Evolutionary conservation across 2,888 invertebrate genomes (phyloP).

Genomic region (Drosophila hawaiiensis): DNA sequence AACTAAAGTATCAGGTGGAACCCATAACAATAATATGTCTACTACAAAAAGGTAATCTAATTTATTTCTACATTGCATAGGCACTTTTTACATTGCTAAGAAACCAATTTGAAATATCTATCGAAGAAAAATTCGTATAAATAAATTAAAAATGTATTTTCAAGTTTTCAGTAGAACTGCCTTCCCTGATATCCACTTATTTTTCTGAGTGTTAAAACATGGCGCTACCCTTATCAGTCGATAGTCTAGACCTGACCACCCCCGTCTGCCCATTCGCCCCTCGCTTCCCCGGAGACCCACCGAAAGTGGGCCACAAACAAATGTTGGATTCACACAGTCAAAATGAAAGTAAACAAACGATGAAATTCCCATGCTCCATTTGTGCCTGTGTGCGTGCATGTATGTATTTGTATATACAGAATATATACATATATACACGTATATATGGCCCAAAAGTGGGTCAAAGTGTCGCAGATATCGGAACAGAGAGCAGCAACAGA

Average conservation of each 20-base stretch:
- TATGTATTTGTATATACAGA: conserved; percentile 6
- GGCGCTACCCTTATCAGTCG: conserved; percentile 38
- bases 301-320: conserved; percentile 47
- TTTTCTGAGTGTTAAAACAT: conserved; percentile 10
- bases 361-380: conserved; percentile 41
- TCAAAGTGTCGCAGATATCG: conserved; percentile 37
- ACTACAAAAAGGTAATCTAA: neutral
- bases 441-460: conserved; percentile 46
- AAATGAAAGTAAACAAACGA: conserved; percentile 59
- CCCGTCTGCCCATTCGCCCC: no score
- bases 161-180: neutral
- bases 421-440: conserved; percentile 1
- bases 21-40: neutral
- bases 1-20: neutral
- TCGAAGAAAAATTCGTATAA: neutral
- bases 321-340: conserved; percentile 36
- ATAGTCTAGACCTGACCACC: conserved; percentile 3
- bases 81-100: neutral
- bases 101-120: neutral
- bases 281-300: neutral
- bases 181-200: neutral
- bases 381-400: conserved; percentile 12
- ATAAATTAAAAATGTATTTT: neutral
- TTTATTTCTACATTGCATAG: neutral
- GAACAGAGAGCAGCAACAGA: conserved; percentile 4